Evolutionary conservation across 2,113 vertebrate species (phyloP), one percentile per base, ranked within the genome.

Genomic region (Ascaphus truei): DNA sequence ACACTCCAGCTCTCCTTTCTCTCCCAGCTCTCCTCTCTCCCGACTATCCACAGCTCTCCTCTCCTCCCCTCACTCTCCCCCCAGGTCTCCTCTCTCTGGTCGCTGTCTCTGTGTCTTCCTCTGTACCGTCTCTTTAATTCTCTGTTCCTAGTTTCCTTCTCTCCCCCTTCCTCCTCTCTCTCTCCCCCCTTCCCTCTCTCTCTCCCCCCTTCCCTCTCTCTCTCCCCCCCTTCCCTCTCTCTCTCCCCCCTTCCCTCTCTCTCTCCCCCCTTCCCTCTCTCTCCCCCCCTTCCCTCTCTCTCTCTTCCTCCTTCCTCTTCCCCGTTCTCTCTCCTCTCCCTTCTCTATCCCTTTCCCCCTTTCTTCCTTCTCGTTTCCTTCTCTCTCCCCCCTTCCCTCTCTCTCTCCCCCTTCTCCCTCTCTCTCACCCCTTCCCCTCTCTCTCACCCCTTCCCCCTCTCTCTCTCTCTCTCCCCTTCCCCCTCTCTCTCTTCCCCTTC

Each of bases 401-500:
- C 7, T 45, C 31, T 6, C 41, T 27, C 5, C 27, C 26, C 18
- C 5, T 13, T 45, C 15, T 1, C 31, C 36, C 20, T 25, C 33
- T 36, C 69, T 12, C 18, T n/a, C n/a, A 33, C 51, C 52, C 71
- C 59, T 60, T 41, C 39, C 66, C 65, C 39, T 37, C 59, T 64
- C 8, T 23, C 62, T 41, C 68, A 73, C 73, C 62, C 36, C 36
- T 37, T 9, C 36, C 36, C 7, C 36, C 36, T 9, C 36, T 8
- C 36, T 37, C 36, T 9, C 7, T 37, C 9, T 37, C 36, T 9
- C 9, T 9, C 36, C 36, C 36, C 7, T 9, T 8, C 66, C 73
- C 30, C 50, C 41, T 64, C 63, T 36, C 72, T 47, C 36, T 75
- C 74, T 74, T 75, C 57, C n/a, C n/a, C n/a, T n/a, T n/a, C n/a